Evolutionary conservation across 1,140 invertebrate genomes (phyloP).

Genomic region (Magallana angulata): DNA sequence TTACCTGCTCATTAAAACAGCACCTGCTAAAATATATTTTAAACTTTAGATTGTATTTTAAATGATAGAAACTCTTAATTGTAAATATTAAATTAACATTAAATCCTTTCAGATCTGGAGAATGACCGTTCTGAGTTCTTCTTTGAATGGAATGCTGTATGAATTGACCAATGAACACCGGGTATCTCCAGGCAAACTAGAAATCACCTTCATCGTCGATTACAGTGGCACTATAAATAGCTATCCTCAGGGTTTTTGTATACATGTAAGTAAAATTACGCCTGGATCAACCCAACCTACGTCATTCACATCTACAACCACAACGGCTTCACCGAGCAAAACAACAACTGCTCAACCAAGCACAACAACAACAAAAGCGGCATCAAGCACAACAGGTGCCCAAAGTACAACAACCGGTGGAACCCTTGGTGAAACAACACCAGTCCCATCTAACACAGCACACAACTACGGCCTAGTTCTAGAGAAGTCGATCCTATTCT

Average conservation of each 20-base stretch:
- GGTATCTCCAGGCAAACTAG: background rate
- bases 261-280: background rate
- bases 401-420: background rate
- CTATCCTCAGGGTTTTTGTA: background rate
- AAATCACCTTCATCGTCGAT: background rate
- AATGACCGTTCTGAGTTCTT: background rate
- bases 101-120: background rate
- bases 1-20: too few species aligned
- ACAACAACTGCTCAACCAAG: background rate
- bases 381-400: background rate
- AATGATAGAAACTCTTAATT: too few species aligned
- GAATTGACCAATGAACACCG: background rate
- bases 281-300: background rate
- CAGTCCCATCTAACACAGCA: conserved; percentile 40
- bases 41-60: too few species aligned
- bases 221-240: background rate
- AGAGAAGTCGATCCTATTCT: conserved; percentile 81
- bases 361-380: background rate
- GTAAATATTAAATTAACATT: background rate
- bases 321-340: background rate
- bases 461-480: conserved; percentile 74
- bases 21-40: too few species aligned
- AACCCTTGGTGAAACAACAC: background rate
- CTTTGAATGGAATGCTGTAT: background rate
- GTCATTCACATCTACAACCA: background rate